Evolutionary conservation across 2,888 invertebrate genomes (phyloP), one percentile per base, ranked within the genome.

Genomic region (Acronicta alni): DNA sequence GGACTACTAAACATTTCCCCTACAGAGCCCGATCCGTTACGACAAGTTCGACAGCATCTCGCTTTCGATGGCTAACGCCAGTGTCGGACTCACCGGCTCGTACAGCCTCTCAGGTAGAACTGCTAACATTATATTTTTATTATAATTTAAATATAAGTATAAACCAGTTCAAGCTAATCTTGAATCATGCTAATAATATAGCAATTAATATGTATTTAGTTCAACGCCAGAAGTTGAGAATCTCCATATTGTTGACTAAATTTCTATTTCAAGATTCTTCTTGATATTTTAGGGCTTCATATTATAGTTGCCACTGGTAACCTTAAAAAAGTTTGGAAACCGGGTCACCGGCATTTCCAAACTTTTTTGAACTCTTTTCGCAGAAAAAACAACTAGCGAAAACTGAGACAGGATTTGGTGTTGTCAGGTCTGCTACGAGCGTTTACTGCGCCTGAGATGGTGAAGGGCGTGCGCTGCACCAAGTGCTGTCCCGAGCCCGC

Each of bases 21-120:
- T 12, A 4, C 41, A 68, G 68, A 46, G 42, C 17, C 48, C 49
- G 8, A 97, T 98, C n/a, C 96, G 97, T 20, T 98, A 98, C 86
- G 98, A 99, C 88, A 97, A 98, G 84, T 98, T 98, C 84, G 98
- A 98, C 90, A 98, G 97, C 83, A 94, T 99, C 43, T 98, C 98
- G 0, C 90, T 99, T 46, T 97, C 97, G 16, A 92, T 98, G 82
- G 97, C 97, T 7, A 95, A 95, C 67, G 95, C 95, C 3, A 95
- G 95, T 57, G 90, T 93, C 0, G 95, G 96, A 1, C 86, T 95
- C 43, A 95, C 95, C 0, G 93, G 96, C 38, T 95, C 96, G 62
- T 96, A 97, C 79, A 93, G 89, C 53, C 78, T 94, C 20, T 77
- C 91, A 3, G 92, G 93, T 93, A 26, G 81, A 81, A 47, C 12